phyloP scores from a whole-genome alignment of 23 tunicate species.

The Clavelina lepadiformis region DNA sequence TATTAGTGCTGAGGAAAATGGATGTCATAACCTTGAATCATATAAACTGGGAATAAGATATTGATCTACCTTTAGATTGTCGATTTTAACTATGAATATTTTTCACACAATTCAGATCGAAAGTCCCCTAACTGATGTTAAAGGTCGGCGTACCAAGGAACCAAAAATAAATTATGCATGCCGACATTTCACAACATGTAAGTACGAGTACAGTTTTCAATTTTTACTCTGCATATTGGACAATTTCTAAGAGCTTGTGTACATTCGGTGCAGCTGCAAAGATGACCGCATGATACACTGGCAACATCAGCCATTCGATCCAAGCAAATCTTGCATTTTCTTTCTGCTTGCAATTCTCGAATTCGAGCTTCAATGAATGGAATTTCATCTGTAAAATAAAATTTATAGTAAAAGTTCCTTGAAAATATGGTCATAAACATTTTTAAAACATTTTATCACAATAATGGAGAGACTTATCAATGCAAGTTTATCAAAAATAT shows the following conservation, averaged over 20 bases:
- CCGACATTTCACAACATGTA: slow-evolving; percentile 22
- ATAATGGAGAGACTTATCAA: no score
- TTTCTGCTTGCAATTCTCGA: slow-evolving; percentile 56
- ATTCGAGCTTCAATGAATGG: slow-evolving; percentile 46
- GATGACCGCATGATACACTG: slow-evolving; percentile 70
- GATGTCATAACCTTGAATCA: no score
- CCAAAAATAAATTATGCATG: not conserved
- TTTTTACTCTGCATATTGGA: slow-evolving; percentile 66
- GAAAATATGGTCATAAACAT: no score
- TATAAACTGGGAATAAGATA: no score
- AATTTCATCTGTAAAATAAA: slow-evolving; percentile 16
- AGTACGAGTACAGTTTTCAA: slow-evolving; percentile 68
- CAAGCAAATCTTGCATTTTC: slow-evolving; percentile 75
- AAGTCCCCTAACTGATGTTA: no score
- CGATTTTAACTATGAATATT: no score
- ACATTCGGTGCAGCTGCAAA: slow-evolving; percentile 64
- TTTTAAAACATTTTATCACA: no score
- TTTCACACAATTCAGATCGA: no score
- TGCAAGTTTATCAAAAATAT: no score
- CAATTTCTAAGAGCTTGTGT: slow-evolving; percentile 63
- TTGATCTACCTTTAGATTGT: no score
- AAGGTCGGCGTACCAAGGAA: not conserved
- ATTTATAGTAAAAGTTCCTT: no score
- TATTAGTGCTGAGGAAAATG: no score
- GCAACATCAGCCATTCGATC: slow-evolving; percentile 73